phyloP scores from a whole-genome alignment of 2,797 vertebrate genomes.

The Bovichtus diacanthus region DNA sequence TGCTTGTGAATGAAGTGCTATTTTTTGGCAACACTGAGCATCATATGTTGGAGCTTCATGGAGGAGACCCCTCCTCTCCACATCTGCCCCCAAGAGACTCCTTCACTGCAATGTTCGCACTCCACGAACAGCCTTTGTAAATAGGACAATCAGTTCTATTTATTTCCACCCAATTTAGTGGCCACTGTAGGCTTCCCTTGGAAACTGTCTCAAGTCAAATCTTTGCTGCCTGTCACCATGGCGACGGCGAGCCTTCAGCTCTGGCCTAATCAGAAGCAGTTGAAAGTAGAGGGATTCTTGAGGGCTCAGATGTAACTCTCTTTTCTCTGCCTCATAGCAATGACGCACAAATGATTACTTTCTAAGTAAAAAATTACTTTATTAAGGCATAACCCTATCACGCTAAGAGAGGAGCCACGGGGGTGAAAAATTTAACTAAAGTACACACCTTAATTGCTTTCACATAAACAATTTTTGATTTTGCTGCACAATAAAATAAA shows the following conservation, averaged over 20 bases:
- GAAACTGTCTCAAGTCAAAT: slow-evolving; percentile 72
- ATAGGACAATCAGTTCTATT: slow-evolving; percentile 77
- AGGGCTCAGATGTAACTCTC: slow-evolving; percentile 50
- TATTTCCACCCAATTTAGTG: slow-evolving; percentile 76
- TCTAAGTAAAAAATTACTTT: slow-evolving; percentile 6
- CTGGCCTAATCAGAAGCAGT: slow-evolving; percentile 56
- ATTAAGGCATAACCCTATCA: slow-evolving; percentile 25
- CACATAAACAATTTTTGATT: slow-evolving; percentile 26
- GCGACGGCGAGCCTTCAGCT: slow-evolving; percentile 64
- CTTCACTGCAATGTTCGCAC: slow-evolving; percentile 23
- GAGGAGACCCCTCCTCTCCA: slow-evolving; percentile 16
- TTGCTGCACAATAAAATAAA: slow-evolving; percentile 23
- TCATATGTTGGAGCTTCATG: neutral
- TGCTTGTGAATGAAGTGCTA: neutral
- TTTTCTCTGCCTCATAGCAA: slow-evolving; percentile 49
- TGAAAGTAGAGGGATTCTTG: slow-evolving; percentile 63
- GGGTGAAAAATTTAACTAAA: slow-evolving; percentile 11
- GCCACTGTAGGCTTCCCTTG: slow-evolving; percentile 56
- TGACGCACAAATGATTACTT: slow-evolving; percentile 30
- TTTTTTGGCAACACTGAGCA: slow-evolving; percentile 5
- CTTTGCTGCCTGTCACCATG: slow-evolving; percentile 73
- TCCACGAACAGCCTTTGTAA: slow-evolving; percentile 64
- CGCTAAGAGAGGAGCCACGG: slow-evolving; percentile 12
- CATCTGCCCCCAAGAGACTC: slow-evolving; percentile 42
- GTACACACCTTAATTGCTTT: slow-evolving; percentile 43